Base-by-base conservation (phyloP, 2,888 invertebrate genomes). In the Sesia bembeciformis region DNA sequence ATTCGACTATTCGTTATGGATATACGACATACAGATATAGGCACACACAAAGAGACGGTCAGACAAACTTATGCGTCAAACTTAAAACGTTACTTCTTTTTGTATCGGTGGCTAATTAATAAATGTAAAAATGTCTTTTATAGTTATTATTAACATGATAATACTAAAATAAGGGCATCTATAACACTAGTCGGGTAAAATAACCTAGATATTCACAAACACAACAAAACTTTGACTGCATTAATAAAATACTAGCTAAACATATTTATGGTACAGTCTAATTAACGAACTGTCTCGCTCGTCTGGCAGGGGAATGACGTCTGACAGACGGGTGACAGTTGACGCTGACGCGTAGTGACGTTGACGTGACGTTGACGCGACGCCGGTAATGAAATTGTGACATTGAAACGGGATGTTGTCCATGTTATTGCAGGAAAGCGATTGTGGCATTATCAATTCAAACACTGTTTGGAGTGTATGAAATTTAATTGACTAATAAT, bases 371-470 rank as follows among this genome's bases (percentile, higher is more conserved):
- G 63, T 64, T 67, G 73, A 65, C 70, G 69, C 70, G 77, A 77
- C 72, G 65, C 64, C 72, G 66, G 76, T 84, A 88, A 87, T 86
- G 85, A 85, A 87, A 84, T 84, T 87, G 84, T 87, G 82, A 83
- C 83, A 76, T 70, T 74, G 70, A 50, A 23, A 66, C 57, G 61
- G 57, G 53, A 39, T 41, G 8, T 23, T 23, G 23, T 23, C 23
- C 23, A 23, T 23, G 23, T 23, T 23, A 23, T 23, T 23, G 23
- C 23, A 23, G 2, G 23, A 23, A 3, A 46, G 46, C 46, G 46
- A 46, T 4, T 6, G n/a, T 4, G 23, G 8, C 8, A 46, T 46
- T n/a, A 23, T 23, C 23, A 23, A 23, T 23, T 23, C 23, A 23
- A 1, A 1, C 23, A 23, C 23, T 23, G 23, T 23, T 23, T 23